phyloP scores from a whole-genome alignment of 2,113 vertebrate genomes.

The Pampusana beccarii region DNA sequence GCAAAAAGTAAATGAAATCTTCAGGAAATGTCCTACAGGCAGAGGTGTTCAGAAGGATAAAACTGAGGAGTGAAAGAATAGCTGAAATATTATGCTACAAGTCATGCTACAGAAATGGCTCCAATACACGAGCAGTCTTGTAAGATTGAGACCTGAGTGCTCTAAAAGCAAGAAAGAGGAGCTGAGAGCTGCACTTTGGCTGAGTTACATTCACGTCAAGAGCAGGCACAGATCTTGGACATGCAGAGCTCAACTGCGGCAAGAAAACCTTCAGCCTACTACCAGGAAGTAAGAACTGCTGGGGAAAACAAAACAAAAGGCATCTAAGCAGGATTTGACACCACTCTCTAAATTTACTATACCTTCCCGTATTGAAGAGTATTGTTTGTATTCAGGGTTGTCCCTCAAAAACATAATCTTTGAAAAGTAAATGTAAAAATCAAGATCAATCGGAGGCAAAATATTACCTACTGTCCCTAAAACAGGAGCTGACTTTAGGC shows the following conservation, averaged over 20 bases:
- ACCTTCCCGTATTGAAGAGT: not conserved
- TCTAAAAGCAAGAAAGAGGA: not conserved
- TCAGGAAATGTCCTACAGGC: not conserved
- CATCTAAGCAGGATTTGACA: not conserved
- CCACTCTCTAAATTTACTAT: not conserved
- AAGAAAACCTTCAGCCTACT: not conserved
- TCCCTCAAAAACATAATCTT: not conserved
- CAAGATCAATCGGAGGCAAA: not conserved
- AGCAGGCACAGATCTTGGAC: not conserved
- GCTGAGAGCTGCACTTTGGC: not conserved
- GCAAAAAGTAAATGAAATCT: not conserved
- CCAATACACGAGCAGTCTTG: not conserved
- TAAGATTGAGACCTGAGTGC: not conserved
- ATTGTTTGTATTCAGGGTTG: not conserved
- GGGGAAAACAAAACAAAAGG: not conserved
- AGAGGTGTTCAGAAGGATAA: not conserved
- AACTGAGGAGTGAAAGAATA: not conserved
- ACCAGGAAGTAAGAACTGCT: not conserved
- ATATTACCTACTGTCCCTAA: not conserved
- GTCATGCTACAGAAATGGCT: not conserved
- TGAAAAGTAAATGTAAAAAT: not conserved
- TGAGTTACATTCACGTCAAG: not conserved
- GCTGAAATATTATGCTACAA: not conserved
- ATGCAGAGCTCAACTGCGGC: rapidly evolving
- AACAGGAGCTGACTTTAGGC: not conserved